These are phyloP conservation scores for Epizoanthus ramosus DNA, from an alignment of 92 coral and sea anemone genomes.

Conservation along the genomic window DNA sequence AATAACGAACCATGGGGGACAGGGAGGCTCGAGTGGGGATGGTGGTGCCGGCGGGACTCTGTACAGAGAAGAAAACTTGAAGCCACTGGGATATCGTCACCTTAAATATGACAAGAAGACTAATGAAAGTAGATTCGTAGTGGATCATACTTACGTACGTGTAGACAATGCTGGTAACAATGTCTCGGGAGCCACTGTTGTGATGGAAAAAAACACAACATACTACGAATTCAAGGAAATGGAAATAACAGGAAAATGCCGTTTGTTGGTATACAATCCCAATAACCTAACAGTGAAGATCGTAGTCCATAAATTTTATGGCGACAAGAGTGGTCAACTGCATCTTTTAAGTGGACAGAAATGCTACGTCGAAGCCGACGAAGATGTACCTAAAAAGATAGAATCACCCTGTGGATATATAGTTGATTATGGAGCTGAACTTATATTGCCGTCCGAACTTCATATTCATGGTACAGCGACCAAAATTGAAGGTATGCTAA, in stretches of 20 bases:
- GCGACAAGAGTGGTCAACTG: constrained; percentile 71
- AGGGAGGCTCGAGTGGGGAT: constrained; percentile 54
- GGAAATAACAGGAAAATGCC: constrained; percentile 62
- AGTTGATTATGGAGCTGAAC: constrained; percentile 63
- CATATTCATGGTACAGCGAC: constrained; percentile 71
- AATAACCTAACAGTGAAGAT: constrained; percentile 44
- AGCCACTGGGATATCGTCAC: constrained; percentile 66
- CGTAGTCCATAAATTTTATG: constrained; percentile 58
- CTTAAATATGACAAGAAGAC: constrained; percentile 59
- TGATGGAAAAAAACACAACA: constrained; percentile 65
- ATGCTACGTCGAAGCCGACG: constrained; percentile 62
- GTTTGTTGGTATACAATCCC: constrained; percentile 63
- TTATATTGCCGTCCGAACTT: constrained; percentile 62
- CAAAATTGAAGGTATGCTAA: constrained; percentile 56
- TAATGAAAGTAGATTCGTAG: constrained; percentile 53
- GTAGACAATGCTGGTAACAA: constrained; percentile 64
- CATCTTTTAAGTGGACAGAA: constrained; percentile 59
- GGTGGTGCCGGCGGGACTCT: constrained; percentile 78
- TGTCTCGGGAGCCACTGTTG: constrained; percentile 64
- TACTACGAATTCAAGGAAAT: constrained; percentile 71
- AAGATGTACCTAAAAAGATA: constrained; percentile 60
- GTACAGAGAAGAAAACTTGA: constrained; percentile 65
- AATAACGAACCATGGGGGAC: constrained; percentile 70
- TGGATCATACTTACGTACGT: constrained; percentile 64
- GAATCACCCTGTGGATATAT: constrained; percentile 73